Evolutionary conservation across 2,113 vertebrate species (phyloP).

Genomic region (Syngnathus scovelli): DNA sequence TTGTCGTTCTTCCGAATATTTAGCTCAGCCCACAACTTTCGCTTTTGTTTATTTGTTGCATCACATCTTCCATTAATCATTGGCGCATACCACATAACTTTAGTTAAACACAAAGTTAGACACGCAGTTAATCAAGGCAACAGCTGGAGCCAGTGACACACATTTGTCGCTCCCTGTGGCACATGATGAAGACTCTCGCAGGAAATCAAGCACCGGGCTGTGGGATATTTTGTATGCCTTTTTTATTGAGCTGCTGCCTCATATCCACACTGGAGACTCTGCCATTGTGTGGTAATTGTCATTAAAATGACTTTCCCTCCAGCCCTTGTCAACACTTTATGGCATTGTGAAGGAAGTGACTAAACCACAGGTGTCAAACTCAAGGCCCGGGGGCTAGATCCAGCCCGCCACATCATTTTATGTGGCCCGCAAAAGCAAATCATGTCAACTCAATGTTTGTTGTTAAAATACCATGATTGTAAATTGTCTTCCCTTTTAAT

Average conservation of each 20-base stretch:
- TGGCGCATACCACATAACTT: background rate
- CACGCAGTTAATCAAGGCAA: constrained; percentile 2
- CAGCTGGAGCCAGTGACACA: constrained; percentile 9
- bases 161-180: background rate
- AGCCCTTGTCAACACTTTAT: background rate
- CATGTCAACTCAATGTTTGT: too few species aligned
- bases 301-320: background rate
- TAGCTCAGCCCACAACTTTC: background rate
- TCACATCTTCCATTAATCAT: background rate
- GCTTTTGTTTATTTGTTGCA: background rate
- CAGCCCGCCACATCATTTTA: too few species aligned
- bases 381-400: too few species aligned
- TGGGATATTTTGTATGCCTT: background rate
- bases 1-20: background rate
- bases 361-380: too few species aligned
- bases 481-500: too few species aligned
- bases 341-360: background rate
- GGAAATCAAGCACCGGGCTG: constrained; percentile 1
- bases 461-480: too few species aligned
- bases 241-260: background rate
- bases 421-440: too few species aligned
- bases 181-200: background rate
- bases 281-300: background rate
- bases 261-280: background rate
- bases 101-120: background rate